phyloP scores from a whole-genome alignment of 2,797 vertebrate species.

The Karalla daura region DNA sequence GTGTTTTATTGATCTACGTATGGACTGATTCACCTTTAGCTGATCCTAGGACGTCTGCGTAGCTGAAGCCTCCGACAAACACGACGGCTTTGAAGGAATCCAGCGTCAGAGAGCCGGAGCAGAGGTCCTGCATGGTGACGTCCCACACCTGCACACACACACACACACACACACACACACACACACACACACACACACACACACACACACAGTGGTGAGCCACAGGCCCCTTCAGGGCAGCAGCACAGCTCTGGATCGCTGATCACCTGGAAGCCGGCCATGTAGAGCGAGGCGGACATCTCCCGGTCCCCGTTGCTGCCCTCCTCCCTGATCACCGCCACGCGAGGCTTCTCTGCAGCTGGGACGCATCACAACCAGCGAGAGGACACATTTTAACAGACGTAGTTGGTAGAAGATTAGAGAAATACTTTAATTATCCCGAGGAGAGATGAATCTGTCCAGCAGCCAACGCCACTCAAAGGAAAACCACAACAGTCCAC shows the following conservation, averaged over 20 bases:
- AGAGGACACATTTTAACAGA: too few relatives aligned
- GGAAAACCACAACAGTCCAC: too few relatives aligned
- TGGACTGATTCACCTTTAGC: conserved; percentile 86
- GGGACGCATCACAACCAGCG: too few relatives aligned
- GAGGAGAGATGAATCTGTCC: too few relatives aligned
- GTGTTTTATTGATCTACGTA: neutral
- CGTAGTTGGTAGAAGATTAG: too few relatives aligned
- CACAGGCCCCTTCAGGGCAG: too few relatives aligned
- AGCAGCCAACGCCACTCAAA: too few relatives aligned
- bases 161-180: too few relatives aligned
- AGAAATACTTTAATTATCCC: too few relatives aligned
- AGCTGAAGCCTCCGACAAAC: conserved; percentile 96
- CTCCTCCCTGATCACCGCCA: conserved; percentile 91
- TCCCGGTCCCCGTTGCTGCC: conserved; percentile 95
- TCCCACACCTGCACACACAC: conserved; percentile 90
- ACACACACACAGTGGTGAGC: too few relatives aligned
- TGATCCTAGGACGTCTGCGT: conserved; percentile 92
- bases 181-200: too few relatives aligned
- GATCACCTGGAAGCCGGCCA: conserved; percentile 94
- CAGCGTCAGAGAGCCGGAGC: conserved; percentile 84
- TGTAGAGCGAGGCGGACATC: conserved; percentile 89
- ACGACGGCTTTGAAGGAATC: conserved; percentile 88
- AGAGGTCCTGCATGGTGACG: conserved; percentile 92
- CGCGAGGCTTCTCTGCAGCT: conserved; percentile 80
- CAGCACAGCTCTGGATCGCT: too few relatives aligned